These are phyloP conservation scores for Prietella phreatophila DNA, from an alignment of 2,113 vertebrate genomes.

Conservation along the genomic window DNA sequence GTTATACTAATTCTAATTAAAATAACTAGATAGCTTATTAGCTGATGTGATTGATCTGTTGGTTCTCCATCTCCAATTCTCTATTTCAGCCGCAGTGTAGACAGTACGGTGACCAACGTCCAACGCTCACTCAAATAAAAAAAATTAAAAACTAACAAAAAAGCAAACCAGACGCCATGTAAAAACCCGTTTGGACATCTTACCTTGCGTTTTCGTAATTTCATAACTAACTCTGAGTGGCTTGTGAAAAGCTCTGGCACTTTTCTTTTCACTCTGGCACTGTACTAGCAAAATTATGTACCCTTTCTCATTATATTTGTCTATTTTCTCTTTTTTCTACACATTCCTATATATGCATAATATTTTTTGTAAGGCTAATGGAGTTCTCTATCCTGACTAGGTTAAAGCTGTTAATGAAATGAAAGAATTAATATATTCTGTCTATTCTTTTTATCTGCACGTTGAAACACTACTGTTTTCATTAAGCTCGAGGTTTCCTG, in stretches of 20 bases:
- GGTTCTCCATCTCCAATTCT: conserved; percentile 98
- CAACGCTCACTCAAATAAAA: too few species aligned
- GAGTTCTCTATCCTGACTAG: neutral
- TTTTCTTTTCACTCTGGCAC: neutral
- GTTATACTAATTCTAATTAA: too few species aligned
- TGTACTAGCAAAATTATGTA: neutral
- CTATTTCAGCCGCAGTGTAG: conserved; percentile 97
- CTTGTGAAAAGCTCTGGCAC: too few species aligned
- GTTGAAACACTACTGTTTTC: neutral
- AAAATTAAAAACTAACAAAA: conserved; percentile 67
- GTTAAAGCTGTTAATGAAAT: neutral
- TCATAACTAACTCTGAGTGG: too few species aligned
- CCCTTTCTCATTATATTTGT: neutral
- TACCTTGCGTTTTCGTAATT: too few species aligned
- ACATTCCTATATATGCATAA: neutral
- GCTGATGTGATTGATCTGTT: conserved; percentile 86
- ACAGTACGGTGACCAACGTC: conserved; percentile 96
- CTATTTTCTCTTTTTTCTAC: neutral
- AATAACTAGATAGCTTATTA: too few species aligned
- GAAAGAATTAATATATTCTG: neutral
- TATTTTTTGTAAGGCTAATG: neutral
- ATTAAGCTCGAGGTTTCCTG: neutral
- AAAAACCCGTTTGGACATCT: too few species aligned
- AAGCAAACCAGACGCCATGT: too few species aligned
- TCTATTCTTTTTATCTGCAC: neutral